These are phyloP conservation scores for Platynereis dumerilii DNA, from an alignment of 2,888 invertebrate species.

Conservation along the genomic window DNA sequence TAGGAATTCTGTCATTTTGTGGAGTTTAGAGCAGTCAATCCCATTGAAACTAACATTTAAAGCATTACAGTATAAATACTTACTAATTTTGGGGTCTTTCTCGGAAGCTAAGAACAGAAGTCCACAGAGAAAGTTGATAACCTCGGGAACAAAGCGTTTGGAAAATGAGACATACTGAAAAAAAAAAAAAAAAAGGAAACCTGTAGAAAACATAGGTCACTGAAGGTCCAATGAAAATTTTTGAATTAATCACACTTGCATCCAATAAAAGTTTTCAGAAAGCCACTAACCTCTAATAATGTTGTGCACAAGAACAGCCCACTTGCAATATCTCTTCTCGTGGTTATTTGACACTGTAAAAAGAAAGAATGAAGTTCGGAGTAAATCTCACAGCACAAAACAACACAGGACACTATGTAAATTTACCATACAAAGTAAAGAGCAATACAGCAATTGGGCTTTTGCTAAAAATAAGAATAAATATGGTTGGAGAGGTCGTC, in stretches of 20 bases:
- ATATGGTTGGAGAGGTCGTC: too few relatives aligned
- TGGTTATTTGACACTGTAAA: conserved; percentile 69
- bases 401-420: too few relatives aligned
- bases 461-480: too few relatives aligned
- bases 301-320: conserved; percentile 80
- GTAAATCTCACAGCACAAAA: too few relatives aligned
- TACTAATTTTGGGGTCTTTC: conserved; percentile 39
- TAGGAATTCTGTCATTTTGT: too few relatives aligned
- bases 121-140: conserved; percentile 79
- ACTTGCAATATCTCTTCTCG: conserved; percentile 74
- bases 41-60: too few relatives aligned
- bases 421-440: too few relatives aligned
- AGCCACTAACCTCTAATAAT: conserved; percentile 75
- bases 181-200: conserved; percentile 6
- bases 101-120: conserved; percentile 72
- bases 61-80: not conserved
- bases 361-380: too few relatives aligned
- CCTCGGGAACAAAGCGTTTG: conserved; percentile 81
- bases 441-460: too few relatives aligned
- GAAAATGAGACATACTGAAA: conserved; percentile 77
- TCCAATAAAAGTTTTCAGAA: not conserved
- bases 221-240: not conserved
- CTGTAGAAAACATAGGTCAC: too few relatives aligned
- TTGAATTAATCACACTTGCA: not conserved
- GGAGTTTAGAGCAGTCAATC: too few relatives aligned